Conservation (phyloP, 1,140 invertebrate species). For the Psix sp. region DNA sequence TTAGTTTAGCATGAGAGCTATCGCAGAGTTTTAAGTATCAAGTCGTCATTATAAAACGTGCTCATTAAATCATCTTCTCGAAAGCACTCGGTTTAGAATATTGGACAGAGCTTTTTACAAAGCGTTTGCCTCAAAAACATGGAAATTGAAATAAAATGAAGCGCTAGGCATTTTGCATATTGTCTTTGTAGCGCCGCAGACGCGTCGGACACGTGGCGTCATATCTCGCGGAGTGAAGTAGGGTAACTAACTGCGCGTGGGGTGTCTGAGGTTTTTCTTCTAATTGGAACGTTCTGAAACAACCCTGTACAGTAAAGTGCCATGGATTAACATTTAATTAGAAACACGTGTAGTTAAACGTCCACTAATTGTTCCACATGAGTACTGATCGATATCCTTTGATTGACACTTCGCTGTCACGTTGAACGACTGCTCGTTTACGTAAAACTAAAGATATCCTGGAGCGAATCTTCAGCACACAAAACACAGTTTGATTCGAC, state of each 20-base stretch:
- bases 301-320: conserved; percentile 60
- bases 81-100: conserved; percentile 7
- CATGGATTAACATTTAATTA: conserved; percentile 68
- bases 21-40: no score
- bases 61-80: conserved; percentile 8
- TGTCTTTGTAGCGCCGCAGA: conserved; percentile 43
- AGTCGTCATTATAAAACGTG: conserved; percentile 10
- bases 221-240: conserved; percentile 53
- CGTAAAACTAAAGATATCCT: no score
- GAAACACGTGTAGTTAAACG: conserved; percentile 73
- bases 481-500: no score
- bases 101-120: neutral
- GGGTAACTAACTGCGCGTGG: conserved; percentile 52
- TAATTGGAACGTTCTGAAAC: conserved; percentile 66
- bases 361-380: conserved; percentile 70
- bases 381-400: conserved; percentile 49
- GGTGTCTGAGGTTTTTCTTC: conserved; percentile 63
- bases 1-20: neutral
- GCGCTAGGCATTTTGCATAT: conserved; percentile 34
- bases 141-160: conserved; percentile 46
- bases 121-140: conserved; percentile 2
- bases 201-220: conserved; percentile 61
- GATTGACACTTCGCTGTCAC: conserved; percentile 47
- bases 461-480: no score
- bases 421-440: neutral